Conservation (phyloP, 64 coral and sea anemone species). For the Orbicella faveolata region DNA sequence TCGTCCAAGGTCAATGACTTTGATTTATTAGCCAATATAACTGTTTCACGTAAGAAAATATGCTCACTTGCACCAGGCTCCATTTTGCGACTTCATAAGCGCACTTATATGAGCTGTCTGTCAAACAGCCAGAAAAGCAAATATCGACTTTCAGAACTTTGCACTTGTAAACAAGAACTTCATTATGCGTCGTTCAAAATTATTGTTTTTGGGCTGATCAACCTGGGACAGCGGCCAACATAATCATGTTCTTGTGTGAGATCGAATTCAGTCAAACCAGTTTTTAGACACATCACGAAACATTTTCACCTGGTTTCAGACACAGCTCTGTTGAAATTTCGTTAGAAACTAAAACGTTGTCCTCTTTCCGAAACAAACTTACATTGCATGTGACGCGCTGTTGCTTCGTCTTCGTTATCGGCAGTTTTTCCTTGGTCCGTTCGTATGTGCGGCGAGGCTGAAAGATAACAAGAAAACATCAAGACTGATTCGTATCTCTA, state of each 20-base stretch:
- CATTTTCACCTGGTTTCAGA: not conserved
- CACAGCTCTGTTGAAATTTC: no score
- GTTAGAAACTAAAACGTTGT: not conserved
- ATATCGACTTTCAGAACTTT: conserved; percentile 24
- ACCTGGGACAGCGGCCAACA: not conserved
- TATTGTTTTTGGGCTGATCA: not conserved
- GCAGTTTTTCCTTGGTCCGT: conserved; percentile 25
- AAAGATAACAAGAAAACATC: conserved; percentile 22
- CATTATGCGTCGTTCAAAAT: not conserved
- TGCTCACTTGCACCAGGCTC: conserved; percentile 11
- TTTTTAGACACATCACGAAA: not conserved
- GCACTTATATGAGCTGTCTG: conserved; percentile 22
- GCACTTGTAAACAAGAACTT: conserved; percentile 16
- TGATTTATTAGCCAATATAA: conserved; percentile 19
- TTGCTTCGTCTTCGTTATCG: conserved; percentile 13
- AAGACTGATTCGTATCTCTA: not conserved
- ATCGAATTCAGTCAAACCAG: conserved; percentile 7
- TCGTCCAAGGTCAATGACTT: not conserved
- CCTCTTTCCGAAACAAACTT: conserved; percentile 18
- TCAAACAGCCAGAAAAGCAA: not conserved
- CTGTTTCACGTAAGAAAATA: not conserved
- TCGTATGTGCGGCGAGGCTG: conserved; percentile 20
- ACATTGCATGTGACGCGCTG: conserved; percentile 48
- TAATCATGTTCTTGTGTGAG: not conserved
- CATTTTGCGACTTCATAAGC: not conserved